Conservation (phyloP, 2,113 vertebrate genomes). For the Apaloderma vittatum region DNA sequence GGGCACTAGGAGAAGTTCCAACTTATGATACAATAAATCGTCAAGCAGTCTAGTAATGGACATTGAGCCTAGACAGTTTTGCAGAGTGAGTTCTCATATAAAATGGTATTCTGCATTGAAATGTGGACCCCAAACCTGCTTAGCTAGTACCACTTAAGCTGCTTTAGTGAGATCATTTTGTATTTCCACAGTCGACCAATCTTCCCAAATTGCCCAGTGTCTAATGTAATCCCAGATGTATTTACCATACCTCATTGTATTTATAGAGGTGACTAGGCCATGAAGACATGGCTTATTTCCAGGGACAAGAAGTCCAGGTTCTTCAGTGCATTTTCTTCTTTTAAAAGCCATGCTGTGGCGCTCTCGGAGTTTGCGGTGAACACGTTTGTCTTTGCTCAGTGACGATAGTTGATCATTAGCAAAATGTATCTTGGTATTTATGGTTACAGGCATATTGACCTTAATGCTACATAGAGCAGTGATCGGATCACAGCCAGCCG, state of each 20-base stretch:
- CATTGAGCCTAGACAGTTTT: constrained; percentile 40
- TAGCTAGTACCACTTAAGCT: constrained; percentile 56
- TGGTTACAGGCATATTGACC: constrained; percentile 51
- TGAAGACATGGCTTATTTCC: constrained; percentile 66
- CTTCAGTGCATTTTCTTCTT: constrained; percentile 25
- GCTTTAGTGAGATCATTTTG: constrained; percentile 55
- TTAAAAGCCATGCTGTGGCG: neutral
- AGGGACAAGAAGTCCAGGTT: constrained; percentile 43
- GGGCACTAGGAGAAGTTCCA: constrained; percentile 56
- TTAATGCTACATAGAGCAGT: constrained; percentile 18
- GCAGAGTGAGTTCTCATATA: neutral
- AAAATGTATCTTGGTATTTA: constrained; percentile 66
- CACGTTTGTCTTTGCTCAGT: constrained; percentile 59
- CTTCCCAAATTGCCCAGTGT: constrained; percentile 48
- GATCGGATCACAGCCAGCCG: constrained; percentile 27
- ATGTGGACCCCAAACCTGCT: constrained; percentile 49
- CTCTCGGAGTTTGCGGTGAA: neutral
- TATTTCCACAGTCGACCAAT: constrained; percentile 58
- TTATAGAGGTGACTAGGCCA: constrained; percentile 59
- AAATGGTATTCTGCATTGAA: constrained; percentile 17
- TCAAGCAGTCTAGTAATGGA: constrained; percentile 27
- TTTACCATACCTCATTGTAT: constrained; percentile 62
- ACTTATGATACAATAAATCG: constrained; percentile 56
- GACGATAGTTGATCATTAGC: constrained; percentile 55
- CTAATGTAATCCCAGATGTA: constrained; percentile 55